These are phyloP conservation scores for Pandion haliaetus DNA, from an alignment of 2,113 vertebrate species.

Conservation along the genomic window DNA sequence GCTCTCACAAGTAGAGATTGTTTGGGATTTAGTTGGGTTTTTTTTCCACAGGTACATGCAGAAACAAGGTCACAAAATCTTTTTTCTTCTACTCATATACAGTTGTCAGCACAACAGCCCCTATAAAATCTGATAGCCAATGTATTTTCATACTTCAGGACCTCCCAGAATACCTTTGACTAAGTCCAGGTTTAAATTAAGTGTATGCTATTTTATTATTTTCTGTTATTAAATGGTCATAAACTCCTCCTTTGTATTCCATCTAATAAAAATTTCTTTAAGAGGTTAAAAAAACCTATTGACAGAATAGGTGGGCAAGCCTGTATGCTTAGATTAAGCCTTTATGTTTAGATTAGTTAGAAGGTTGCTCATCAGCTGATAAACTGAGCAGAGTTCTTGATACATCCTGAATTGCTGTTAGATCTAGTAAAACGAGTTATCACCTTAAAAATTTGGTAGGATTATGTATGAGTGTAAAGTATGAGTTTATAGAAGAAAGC, in stretches of 20 bases:
- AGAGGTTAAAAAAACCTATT: not conserved
- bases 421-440: not conserved
- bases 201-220: not conserved
- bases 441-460: not conserved
- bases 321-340: not conserved
- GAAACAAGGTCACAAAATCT: not conserved
- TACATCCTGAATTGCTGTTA: not conserved
- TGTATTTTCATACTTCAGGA: not conserved
- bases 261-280: not conserved
- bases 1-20: not conserved
- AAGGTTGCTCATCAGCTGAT: not conserved
- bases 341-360: not conserved
- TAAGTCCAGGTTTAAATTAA: not conserved
- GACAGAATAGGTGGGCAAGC: not conserved
- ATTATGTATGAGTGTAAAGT: not conserved
- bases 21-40: not conserved
- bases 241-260: not conserved
- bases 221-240: not conserved
- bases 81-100: not conserved
- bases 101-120: not conserved
- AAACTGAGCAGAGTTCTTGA: not conserved
- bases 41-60: not conserved
- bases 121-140: not conserved
- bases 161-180: not conserved
- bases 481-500: not conserved